Evolutionary conservation across 2,888 invertebrate genomes (phyloP), one percentile per base, ranked within the genome.

Genomic region (Taphrorychus bicolor): DNA sequence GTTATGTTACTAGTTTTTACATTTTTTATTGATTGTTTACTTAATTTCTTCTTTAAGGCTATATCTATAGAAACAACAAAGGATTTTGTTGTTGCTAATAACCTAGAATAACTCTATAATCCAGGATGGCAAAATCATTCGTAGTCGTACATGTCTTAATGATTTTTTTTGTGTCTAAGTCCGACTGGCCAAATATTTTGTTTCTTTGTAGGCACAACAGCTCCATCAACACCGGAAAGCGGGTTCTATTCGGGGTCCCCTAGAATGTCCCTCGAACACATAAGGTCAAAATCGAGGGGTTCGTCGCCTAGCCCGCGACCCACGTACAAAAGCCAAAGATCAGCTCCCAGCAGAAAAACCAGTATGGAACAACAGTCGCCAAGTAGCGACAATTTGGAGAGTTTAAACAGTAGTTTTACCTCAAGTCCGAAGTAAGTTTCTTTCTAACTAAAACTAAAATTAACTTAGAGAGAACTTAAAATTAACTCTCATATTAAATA

Each of bases 201-300:
- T 14, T 18, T 21, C 17, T 53, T 52, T 42, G 17, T 42, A 72
- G 94, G 94, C 0, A 77, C 79, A 2, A 80, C 75, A 5, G 81
- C 79, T 0, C 81, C 82, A 2, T 74, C 78, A 3, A 82, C 82
- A 2, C 82, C 82, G 0, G 82, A 82, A 60, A 81, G 81, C 18
- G 81, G 81, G 1, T 78, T 80, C 62, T 72, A 76, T 70, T 78
- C 80, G 2, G 19, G 77, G 0, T 81, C 81, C 1, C 81, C 82
- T 3, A 73, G 80, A 66, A 73, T 73, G 14, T 77, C 80, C 23
- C 65, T 80, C 32, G 81, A 81, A 17, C 75, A 78, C 56, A 76
- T 76, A 17, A 72, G 79, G 42, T 69, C 78, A 9, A 75, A 79
- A 56, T 79, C 80, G 9, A 76, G 82, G 52, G 81, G 81, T 9